These are phyloP conservation scores for Ardeotis arabs DNA, from an alignment of 2,113 vertebrate genomes.

Conservation along the genomic window DNA sequence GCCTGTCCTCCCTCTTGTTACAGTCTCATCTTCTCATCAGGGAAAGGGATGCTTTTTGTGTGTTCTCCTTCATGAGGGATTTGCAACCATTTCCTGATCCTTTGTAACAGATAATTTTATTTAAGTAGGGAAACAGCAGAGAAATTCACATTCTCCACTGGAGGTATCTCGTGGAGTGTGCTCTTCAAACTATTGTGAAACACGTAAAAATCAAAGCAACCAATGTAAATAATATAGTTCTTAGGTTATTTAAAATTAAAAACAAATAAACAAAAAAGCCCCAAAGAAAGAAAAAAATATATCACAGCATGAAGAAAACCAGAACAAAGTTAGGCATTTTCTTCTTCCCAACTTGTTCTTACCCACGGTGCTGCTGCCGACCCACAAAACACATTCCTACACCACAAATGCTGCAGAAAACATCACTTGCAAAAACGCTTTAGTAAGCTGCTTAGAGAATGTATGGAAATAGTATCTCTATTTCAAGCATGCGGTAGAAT, in stretches of 20 bases:
- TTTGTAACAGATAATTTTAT: neutral
- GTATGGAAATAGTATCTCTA: slow-evolving; percentile 7
- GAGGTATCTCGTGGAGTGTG: neutral
- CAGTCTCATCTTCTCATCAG: neutral
- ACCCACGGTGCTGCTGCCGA: neutral
- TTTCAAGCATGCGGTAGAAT: neutral
- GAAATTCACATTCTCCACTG: neutral
- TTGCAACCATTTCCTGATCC: neutral
- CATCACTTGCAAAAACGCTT: slow-evolving; percentile 10
- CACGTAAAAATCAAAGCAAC: neutral
- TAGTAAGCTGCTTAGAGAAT: neutral
- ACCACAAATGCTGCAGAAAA: neutral
- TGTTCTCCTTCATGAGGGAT: neutral
- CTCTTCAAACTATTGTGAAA: neutral
- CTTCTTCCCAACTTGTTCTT: neutral
- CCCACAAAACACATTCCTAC: neutral
- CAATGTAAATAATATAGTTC: neutral
- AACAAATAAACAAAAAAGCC: neutral
- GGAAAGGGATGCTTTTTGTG: neutral
- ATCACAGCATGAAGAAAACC: neutral
- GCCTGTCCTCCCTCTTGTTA: neutral
- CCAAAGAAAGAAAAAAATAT: neutral
- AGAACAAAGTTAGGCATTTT: neutral
- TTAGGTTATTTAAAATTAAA: neutral
- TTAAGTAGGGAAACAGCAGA: neutral